Percentiles rank a stretch among this genome's conserved stretches.
These are phyloP conservation scores for Odontesthes bonariensis DNA, from an alignment of 2,113 vertebrate species.

Conservation along the genomic window DNA sequence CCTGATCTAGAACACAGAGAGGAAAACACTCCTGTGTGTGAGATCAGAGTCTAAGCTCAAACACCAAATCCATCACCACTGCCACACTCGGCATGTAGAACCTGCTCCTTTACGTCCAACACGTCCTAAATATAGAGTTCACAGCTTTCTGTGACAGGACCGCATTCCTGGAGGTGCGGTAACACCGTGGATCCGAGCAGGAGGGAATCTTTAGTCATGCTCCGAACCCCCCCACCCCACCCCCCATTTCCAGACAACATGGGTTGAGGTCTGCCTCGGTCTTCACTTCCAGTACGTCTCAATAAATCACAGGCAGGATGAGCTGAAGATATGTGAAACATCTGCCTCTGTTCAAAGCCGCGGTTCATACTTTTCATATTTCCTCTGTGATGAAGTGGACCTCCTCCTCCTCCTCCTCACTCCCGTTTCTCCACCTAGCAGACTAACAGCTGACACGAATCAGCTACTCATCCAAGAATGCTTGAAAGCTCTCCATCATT, in stretches of 20 bases:
- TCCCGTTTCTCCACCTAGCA: not conserved
- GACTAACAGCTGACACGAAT: not conserved
- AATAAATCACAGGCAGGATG: conserved; percentile 24
- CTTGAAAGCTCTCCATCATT: not conserved
- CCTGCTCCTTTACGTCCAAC: not conserved
- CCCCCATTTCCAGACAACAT: conserved; percentile 35
- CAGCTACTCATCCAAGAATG: not conserved
- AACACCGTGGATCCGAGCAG: conserved; percentile 28
- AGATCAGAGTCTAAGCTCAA: conserved; percentile 18
- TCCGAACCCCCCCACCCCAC: not conserved
- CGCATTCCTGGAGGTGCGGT: conserved; percentile 47
- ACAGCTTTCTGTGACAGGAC: conserved; percentile 24
- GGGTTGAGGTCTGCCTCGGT: conserved; percentile 16
- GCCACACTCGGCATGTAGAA: not conserved
- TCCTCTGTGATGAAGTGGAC: conserved; percentile 4
- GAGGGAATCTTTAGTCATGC: conserved; percentile 57
- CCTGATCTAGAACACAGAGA: no score
- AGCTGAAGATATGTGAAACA: conserved; percentile 42
- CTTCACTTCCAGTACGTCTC: conserved; percentile 43
- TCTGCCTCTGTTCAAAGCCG: conserved; percentile 8
- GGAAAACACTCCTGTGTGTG: not conserved
- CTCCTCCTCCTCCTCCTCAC: not conserved
- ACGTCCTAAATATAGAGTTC: conserved; percentile 26
- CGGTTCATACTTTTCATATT: conserved; percentile 4
- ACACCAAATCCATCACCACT: conserved; percentile 20